Evolutionary conservation across 2,888 invertebrate species (phyloP).

Genomic region (Hemicrepidius hirtus): DNA sequence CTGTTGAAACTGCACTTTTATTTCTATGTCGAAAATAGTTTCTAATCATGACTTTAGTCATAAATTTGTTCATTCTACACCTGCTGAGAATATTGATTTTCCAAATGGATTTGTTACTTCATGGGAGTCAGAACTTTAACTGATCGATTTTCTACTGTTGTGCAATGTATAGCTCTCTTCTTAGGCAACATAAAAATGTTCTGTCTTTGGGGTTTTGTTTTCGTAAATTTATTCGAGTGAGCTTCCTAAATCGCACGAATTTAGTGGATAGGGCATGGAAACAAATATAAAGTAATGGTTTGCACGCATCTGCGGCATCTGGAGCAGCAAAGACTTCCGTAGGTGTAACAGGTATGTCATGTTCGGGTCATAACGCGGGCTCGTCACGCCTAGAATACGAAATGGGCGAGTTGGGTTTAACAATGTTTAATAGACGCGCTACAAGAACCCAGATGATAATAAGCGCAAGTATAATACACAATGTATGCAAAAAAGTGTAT

Average conservation of each 20-base stretch:
- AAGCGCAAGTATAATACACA: slow-evolving; percentile 27
- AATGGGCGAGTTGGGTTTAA: slow-evolving; percentile 59
- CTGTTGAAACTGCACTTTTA: too few relatives aligned
- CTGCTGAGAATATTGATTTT: too few relatives aligned
- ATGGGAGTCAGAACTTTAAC: too few relatives aligned
- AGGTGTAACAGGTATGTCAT: slow-evolving; percentile 66
- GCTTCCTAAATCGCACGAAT: background rate
- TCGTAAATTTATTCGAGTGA: too few relatives aligned
- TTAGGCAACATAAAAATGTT: too few relatives aligned
- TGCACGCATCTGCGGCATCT: slow-evolving; percentile 46
- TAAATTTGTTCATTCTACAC: too few relatives aligned
- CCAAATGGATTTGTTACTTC: too few relatives aligned
- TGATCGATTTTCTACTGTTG: too few relatives aligned
- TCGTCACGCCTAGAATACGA: slow-evolving; percentile 62
- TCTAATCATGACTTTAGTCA: too few relatives aligned
- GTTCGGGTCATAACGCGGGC: slow-evolving; percentile 61
- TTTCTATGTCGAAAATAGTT: too few relatives aligned
- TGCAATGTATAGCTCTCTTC: too few relatives aligned
- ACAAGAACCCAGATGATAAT: slow-evolving; percentile 32
- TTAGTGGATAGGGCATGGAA: background rate
- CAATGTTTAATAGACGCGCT: slow-evolving; percentile 56
- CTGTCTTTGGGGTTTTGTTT: too few relatives aligned
- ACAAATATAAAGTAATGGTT: slow-evolving; percentile 25
- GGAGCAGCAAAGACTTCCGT: slow-evolving; percentile 60
- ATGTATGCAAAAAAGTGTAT: slow-evolving; percentile 30